phyloP scores from a whole-genome alignment of 2,888 invertebrate genomes.

The Harpalus rufipes region DNA sequence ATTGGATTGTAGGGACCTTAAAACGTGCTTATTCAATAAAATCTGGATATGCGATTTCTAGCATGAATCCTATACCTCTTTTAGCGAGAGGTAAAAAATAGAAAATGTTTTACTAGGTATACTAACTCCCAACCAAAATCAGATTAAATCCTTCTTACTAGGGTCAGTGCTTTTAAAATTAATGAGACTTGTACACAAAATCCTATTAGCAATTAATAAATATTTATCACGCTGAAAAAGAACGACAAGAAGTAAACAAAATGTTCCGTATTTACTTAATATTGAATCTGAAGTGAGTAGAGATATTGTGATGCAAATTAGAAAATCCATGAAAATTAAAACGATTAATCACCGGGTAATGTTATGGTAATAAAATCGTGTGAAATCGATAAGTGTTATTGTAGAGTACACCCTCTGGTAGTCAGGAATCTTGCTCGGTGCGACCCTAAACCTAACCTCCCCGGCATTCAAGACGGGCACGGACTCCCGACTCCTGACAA shows the following conservation, averaged over 20 bases:
- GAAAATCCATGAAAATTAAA: conserved; percentile 56
- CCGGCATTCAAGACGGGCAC: not conserved
- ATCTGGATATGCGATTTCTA: too few relatives aligned
- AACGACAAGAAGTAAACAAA: conserved; percentile 7
- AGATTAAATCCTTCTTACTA: too few relatives aligned
- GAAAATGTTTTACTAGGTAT: too few relatives aligned
- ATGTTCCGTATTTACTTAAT: conserved; percentile 23
- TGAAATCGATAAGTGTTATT: conserved; percentile 58
- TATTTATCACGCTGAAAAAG: conserved; percentile 29
- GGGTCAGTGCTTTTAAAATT: not conserved
- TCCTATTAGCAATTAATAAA: conserved; percentile 39
- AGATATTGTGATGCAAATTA: conserved; percentile 55
- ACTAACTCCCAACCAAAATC: too few relatives aligned
- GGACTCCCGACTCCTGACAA: conserved; percentile 26
- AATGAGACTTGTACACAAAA: not conserved
- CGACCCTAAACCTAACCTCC: conserved; percentile 5
- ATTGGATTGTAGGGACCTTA: too few relatives aligned
- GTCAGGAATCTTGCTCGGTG: not conserved
- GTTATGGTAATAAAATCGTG: conserved; percentile 58
- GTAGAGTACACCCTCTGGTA: conserved; percentile 47
- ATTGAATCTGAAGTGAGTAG: conserved; percentile 23
- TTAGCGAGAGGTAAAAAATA: too few relatives aligned
- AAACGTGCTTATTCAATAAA: too few relatives aligned
- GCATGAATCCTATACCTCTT: too few relatives aligned
- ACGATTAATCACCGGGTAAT: conserved; percentile 56